These are phyloP conservation scores for Schizaphis graminum DNA, from an alignment of 2,888 invertebrate species.

Conservation along the genomic window DNA sequence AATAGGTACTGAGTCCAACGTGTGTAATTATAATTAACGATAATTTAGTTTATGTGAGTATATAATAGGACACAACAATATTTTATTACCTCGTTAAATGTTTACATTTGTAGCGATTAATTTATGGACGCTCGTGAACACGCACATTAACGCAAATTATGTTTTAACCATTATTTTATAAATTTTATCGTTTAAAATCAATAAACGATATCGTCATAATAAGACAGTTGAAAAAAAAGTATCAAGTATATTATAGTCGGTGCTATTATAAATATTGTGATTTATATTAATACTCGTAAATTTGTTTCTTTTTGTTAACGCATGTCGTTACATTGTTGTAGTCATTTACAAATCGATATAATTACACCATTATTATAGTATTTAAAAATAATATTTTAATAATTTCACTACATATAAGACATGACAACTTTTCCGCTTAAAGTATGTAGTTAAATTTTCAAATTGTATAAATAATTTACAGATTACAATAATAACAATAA, in stretches of 20 bases:
- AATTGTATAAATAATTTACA: background rate
- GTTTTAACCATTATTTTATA: background rate
- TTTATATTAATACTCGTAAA: background rate
- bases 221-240: background rate
- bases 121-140: background rate
- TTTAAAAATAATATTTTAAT: background rate
- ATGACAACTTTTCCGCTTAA: background rate
- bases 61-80: background rate
- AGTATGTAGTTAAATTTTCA: background rate
- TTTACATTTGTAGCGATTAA: background rate
- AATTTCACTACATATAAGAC: background rate
- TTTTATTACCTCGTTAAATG: background rate
- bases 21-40: background rate
- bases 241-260: background rate
- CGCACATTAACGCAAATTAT: no score
- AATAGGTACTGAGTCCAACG: background rate
- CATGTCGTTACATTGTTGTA: background rate
- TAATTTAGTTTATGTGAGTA: background rate
- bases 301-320: background rate
- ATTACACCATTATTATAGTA: background rate
- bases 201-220: background rate
- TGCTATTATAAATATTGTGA: background rate
- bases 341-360: background rate
- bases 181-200: background rate
- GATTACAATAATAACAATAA: background rate